Percentiles rank a stretch among this genome's conserved stretches.
Conservation (phyloP, 1,140 invertebrate genomes). For the Drosophila orena region DNA sequence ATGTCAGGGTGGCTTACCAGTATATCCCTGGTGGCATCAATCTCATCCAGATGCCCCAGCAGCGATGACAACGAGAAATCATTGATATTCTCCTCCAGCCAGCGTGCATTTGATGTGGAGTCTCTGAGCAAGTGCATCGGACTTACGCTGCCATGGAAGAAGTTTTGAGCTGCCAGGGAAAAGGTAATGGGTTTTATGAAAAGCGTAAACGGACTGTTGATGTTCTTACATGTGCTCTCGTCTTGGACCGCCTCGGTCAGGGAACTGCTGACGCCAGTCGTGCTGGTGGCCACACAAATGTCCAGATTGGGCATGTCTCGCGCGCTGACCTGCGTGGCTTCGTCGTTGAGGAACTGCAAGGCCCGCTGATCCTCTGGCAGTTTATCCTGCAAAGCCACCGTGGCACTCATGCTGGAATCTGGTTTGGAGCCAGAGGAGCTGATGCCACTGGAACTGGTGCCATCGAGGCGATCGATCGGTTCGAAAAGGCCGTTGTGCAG, state of each 20-base stretch:
- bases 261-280: constrained; percentile 7
- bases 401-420: neutral
- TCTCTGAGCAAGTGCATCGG: constrained; percentile 92
- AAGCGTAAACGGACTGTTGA: neutral
- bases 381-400: neutral
- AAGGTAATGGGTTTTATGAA: no score
- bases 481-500: constrained; percentile 67
- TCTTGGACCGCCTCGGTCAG: constrained; percentile 61
- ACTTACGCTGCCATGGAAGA: constrained; percentile 87
- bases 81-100: constrained; percentile 91
- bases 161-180: constrained; percentile 45
- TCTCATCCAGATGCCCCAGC: constrained; percentile 90
- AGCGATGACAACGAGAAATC: constrained; percentile 94
- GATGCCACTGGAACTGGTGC: constrained; percentile 1
- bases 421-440: neutral
- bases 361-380: constrained; percentile 2
- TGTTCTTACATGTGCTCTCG: constrained; percentile 63
- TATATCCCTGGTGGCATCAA: constrained; percentile 79
- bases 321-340: neutral
- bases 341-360: neutral
- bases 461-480: constrained; percentile 45
- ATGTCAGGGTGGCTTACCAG: constrained; percentile 39
- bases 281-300: constrained; percentile 9
- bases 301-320: constrained; percentile 61
- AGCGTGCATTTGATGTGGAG: constrained; percentile 85